A percentile compares a stretch with the other conserved stretches of the same genome.
Conservation (phyloP, 2,888 invertebrate species). For the Cosmia trapezina region DNA sequence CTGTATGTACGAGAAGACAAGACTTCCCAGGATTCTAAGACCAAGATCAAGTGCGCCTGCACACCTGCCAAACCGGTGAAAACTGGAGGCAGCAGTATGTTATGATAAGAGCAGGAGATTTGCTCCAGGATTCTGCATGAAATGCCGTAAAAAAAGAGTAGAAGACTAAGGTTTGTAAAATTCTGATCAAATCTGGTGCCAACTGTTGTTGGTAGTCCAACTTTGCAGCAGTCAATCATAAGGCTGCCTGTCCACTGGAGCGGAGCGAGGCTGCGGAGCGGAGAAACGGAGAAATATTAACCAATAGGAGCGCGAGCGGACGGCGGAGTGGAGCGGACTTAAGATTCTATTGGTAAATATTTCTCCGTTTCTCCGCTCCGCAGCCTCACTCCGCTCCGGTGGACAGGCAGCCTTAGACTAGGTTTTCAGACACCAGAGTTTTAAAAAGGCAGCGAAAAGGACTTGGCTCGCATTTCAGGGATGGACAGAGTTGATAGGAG, state of each 20-base stretch:
- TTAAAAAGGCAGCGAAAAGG: not conserved
- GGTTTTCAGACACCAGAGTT: not conserved
- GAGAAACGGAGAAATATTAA: no score
- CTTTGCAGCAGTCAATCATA: not conserved
- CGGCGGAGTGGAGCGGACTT: no score
- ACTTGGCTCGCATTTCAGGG: not conserved
- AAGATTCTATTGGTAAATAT: no score
- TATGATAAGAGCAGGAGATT: not conserved
- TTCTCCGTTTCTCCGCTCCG: no score
- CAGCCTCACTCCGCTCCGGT: no score
- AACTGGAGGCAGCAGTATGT: not conserved
- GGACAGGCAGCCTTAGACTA: no score
- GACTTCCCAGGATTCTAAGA: no score
- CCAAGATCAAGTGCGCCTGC: not conserved
- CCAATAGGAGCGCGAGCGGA: no score
- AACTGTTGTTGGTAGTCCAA: not conserved
- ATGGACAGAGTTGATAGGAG: not conserved
- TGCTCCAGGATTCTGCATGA: not conserved
- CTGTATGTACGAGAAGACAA: no score
- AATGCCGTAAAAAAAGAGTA: not conserved
- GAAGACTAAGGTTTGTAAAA: not conserved
- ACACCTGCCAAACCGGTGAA: not conserved
- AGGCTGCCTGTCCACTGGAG: no score
- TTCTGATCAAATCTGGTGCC: not conserved
- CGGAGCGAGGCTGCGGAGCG: no score